Percentiles rank a stretch among this genome's conserved stretches.
phyloP scores from a whole-genome alignment of 2,113 vertebrate species.

The Helogale parvula region DNA sequence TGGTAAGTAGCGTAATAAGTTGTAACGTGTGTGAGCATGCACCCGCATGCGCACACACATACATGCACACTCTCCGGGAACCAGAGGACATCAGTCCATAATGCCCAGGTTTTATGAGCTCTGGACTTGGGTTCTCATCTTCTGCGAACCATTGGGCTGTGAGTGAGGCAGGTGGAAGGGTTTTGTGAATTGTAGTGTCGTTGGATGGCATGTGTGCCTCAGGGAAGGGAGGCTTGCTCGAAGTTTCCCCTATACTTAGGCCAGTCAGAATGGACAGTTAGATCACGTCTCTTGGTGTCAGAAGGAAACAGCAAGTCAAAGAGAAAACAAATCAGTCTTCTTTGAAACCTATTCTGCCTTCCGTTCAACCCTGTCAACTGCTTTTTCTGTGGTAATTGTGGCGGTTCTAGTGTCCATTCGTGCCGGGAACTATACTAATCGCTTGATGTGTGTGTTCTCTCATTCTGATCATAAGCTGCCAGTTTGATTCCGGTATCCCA shows the following conservation, averaged over 20 bases:
- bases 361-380: background rate
- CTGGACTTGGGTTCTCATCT: background rate
- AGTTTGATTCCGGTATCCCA: background rate
- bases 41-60: fast-evolving
- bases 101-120: background rate
- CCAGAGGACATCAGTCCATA: background rate
- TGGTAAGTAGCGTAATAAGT: background rate
- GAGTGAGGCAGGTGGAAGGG: background rate
- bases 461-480: background rate
- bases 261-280: background rate
- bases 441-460: background rate
- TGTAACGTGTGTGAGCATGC: background rate
- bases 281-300: background rate
- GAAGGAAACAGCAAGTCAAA: background rate
- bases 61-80: background rate
- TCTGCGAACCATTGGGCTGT: background rate
- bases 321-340: background rate
- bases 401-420: background rate
- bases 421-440: background rate
- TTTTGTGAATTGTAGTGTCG: background rate
- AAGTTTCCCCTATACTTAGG: background rate
- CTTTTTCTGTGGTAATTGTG: slow-evolving; percentile 21
- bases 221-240: background rate
- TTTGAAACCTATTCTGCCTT: background rate
- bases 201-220: background rate